Base-by-base conservation (phyloP, 2,797 vertebrate genomes). In the Columba guinea region DNA sequence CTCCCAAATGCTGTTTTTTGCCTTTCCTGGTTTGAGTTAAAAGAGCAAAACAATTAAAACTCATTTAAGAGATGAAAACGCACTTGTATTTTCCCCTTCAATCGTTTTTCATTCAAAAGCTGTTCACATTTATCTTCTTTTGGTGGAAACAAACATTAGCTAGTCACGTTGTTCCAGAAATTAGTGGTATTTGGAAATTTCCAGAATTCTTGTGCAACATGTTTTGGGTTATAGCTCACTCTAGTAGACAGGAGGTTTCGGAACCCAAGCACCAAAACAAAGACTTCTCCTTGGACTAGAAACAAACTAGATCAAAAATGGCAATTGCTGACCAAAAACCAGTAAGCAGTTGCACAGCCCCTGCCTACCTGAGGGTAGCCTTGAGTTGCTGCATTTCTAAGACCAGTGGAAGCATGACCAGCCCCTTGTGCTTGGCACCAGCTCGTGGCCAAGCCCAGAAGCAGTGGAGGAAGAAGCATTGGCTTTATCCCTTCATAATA, bases 11-110 rank as follows among this genome's bases (percentile, higher is more conserved):
- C 65, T 75, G 37, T 1, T 55, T 82, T 69, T 59, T 49, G 22
- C 30, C 35, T 93, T 87, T 93, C 62, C 14, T 84, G 28, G 82
- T 91, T 18, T 48, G 28, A 90, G 14, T 73, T 90, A 82, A 87
- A 90, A 87, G 27, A 92, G 24, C 63, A 84, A 84, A 92, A 20
- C 5, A 4, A 37, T 89, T 87, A 27, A 39, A 77, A 83, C 5
- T 28, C 21, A 16, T 56, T 56, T 78, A n/a, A 85, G 60, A 83
- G 14, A 70, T 46, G 5, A 84, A 89, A 87, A 86, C 1, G 0
- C 55, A 44, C 76, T 69, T 63, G 17, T 76, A 23, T 73, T 82
- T 90, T 71, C 17, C 21, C 55, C 17, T 82, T 89, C 51, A 39
- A 62, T 23, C 30, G 51, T 74, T 91, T 90, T 84, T 71, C 58